Base-by-base conservation (phyloP, 2,113 vertebrate genomes). In the Nothobranchius furzeri region DNA sequence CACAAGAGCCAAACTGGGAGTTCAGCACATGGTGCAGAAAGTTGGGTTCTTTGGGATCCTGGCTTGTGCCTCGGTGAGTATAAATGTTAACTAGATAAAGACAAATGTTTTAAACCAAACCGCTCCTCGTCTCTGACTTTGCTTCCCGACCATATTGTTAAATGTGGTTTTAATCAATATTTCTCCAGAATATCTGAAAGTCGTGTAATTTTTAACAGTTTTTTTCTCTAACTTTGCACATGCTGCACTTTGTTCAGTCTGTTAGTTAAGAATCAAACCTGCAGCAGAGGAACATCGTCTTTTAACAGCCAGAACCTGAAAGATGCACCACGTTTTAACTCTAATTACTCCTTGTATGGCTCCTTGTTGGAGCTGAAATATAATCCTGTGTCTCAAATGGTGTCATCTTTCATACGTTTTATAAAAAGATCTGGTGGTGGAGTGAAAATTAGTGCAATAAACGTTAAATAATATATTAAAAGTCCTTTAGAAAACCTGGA, bases 41-140 rank as follows among this genome's bases (percentile, higher is more conserved):
- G 95, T 99, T 40, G 98, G 98, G n/a, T 99, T 99, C 90, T 96
- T 99, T 37, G 98, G 98, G 63, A 99, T 99, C 89, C 89, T 99
- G 87, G 95, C 96, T 20, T 99, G 98, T 78, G 98, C 98, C 72
- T 98, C 97, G 1, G 97, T 99, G 92, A 96, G 96, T 95, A 37
- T 4, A 56, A 3, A 24, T 51, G 2, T 54, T 49, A 11, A 13
- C 5, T 4, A 45, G 43, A 68, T 58, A 40, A 7, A 30, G 35
- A 42, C 36, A 1, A 45, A 2, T 40, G 6, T 11, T 45, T 42
- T 43, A 15, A n/a, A n/a, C 40, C 15, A 56, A 55, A 25, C 9
- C 9, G 2, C 12, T 30, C 1, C 52, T 49, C 2, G 7, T 7
- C 8, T 49, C 47, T 49, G 2, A 17, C n/a, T 17, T n/a, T 3